Conservation (phyloP, 2,113 vertebrate genomes). For the Jaculus jaculus region DNA sequence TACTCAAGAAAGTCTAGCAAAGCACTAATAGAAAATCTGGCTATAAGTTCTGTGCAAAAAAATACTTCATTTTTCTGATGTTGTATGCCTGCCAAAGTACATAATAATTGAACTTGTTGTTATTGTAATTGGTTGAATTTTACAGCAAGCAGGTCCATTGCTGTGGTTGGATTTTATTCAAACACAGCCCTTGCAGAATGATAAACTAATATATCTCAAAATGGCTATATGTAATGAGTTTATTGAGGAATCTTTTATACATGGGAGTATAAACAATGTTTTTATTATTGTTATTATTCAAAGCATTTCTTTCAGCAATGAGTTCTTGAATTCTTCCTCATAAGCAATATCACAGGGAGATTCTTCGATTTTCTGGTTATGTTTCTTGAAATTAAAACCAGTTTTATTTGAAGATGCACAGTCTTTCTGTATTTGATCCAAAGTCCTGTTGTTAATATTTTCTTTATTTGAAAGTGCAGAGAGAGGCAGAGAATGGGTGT, state of each 20-base stretch:
- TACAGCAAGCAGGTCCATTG: neutral
- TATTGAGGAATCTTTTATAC: neutral
- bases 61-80: neutral
- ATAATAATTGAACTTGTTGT: neutral
- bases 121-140: neutral
- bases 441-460: neutral
- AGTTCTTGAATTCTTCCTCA: neutral
- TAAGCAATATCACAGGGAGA: neutral
- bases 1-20: neutral
- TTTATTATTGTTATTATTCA: neutral
- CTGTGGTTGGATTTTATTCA: neutral
- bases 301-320: neutral
- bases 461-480: too few relatives aligned
- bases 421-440: neutral
- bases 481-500: too few relatives aligned
- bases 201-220: conserved; percentile 2
- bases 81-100: neutral
- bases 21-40: neutral
- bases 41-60: neutral
- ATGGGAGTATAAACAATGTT: neutral
- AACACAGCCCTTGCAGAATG: neutral
- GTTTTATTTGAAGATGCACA: neutral
- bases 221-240: neutral
- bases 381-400: conserved; percentile 4
- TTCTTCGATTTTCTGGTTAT: neutral